phyloP scores from a whole-genome alignment of 2,113 vertebrate genomes.

The Siniperca knerii region DNA sequence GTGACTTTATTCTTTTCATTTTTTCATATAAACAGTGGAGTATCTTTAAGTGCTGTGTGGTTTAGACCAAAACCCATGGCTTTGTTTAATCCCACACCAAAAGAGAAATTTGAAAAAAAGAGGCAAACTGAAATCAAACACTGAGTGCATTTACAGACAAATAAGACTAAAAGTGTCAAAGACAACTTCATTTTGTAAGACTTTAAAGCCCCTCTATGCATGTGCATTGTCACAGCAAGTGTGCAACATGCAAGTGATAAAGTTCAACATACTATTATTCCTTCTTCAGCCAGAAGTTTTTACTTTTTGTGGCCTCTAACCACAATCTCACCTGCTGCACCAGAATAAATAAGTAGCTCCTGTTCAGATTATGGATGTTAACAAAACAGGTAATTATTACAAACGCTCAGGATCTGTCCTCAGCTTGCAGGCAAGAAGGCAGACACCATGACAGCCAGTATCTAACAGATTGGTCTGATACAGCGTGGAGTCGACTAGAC shows the following conservation, averaged over 20 bases:
- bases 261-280: neutral
- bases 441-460: constrained; percentile 53
- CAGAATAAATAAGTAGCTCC: neutral
- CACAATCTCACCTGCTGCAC: neutral
- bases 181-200: neutral
- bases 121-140: neutral
- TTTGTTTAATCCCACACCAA: neutral
- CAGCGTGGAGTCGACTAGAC: neutral
- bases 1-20: constrained; percentile 27
- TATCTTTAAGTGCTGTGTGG: constrained; percentile 2
- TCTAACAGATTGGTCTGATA: neutral
- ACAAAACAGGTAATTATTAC: neutral
- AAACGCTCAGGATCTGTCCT: constrained; percentile 19
- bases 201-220: neutral
- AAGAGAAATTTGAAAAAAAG: neutral
- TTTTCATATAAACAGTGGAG: neutral
- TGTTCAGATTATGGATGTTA: neutral
- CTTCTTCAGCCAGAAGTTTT: neutral
- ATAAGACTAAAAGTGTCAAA: neutral
- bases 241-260: neutral
- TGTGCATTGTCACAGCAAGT: neutral
- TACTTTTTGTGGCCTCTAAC: neutral
- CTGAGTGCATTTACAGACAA: neutral
- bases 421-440: constrained; percentile 53
- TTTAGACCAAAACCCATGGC: neutral